A percentile compares a stretch with the other conserved stretches of the same genome.
Conservation (phyloP, 2,797 vertebrate genomes). For the Benthosema pterotum region DNA sequence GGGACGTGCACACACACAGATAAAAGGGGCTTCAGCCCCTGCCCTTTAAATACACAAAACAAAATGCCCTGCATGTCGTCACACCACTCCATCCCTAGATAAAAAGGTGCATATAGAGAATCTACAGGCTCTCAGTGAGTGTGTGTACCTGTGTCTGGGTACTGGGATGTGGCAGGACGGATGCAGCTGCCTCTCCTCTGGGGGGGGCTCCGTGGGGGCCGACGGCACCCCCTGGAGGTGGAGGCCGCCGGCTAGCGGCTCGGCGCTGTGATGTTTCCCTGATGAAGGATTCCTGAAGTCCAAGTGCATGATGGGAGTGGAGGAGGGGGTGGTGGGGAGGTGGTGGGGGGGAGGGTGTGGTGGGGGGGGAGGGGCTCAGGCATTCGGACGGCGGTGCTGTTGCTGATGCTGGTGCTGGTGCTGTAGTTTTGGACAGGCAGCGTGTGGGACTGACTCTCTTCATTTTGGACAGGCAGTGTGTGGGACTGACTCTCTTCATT, state of each 20-base stretch:
- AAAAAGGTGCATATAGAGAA: too few species aligned
- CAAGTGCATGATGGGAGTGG: constrained; percentile 62
- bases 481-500: constrained; percentile 48
- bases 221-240: constrained; percentile 13
- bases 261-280: constrained; percentile 59
- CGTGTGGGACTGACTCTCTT: constrained; percentile 60
- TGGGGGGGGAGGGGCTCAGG: too few species aligned
- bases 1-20: too few species aligned
- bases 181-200: constrained; percentile 59
- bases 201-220: constrained; percentile 1
- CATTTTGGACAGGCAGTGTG: constrained; percentile 55
- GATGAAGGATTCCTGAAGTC: constrained; percentile 68
- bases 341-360: too few species aligned
- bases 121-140: too few species aligned
- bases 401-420: too few species aligned
- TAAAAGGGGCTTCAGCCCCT: too few species aligned
- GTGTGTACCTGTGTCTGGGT: constrained; percentile 79
- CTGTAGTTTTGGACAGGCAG: constrained; percentile 40
- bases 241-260: constrained; percentile 58
- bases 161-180: constrained; percentile 83
- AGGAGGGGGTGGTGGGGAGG: too few species aligned
- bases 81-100: too few species aligned
- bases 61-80: too few species aligned
- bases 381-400: too few species aligned
- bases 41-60: too few species aligned